phyloP scores from a whole-genome alignment of 1,140 invertebrate species.

The Drosophila murphyi region DNA sequence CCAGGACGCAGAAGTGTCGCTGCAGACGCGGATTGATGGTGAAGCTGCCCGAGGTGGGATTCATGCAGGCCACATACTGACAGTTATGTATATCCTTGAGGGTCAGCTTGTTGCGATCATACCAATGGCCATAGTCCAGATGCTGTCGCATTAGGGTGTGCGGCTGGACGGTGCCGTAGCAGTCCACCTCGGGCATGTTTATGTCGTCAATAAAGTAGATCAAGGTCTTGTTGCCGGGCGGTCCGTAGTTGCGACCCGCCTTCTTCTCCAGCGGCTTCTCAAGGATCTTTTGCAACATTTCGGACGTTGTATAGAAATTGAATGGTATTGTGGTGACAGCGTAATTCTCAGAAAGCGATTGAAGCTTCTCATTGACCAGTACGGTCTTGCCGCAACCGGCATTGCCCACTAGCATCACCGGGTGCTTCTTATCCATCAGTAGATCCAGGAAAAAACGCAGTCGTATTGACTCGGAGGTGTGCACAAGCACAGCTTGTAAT shows the following conservation, averaged over 20 bases:
- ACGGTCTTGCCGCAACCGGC: constrained; percentile 97
- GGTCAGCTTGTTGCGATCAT: constrained; percentile 94
- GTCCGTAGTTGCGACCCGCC: constrained; percentile 97
- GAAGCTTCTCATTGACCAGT: constrained; percentile 93
- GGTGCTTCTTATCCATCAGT: constrained; percentile 93
- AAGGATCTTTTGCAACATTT: constrained; percentile 97
- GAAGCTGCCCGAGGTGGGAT: constrained; percentile 98
- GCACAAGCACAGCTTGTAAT: constrained; percentile 96
- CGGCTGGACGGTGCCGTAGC: constrained; percentile 97
- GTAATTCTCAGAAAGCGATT: constrained; percentile 92
- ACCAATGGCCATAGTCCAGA: constrained; percentile 98
- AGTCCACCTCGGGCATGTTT: constrained; percentile 99
- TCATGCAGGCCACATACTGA: constrained; percentile 98
- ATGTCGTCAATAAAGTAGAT: constrained; percentile 99
- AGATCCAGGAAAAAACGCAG: constrained; percentile 95
- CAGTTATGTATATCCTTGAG: constrained; percentile 98
- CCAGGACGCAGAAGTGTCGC: constrained; percentile 97
- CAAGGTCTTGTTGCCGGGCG: constrained; percentile 96
- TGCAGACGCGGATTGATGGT: constrained; percentile 97
- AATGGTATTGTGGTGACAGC: constrained; percentile 96
- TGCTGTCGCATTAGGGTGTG: constrained; percentile 98
- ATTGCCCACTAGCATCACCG: constrained; percentile 96
- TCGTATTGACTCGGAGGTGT: constrained; percentile 96
- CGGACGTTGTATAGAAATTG: constrained; percentile 98
- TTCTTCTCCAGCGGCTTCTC: constrained; percentile 99